Conservation (phyloP, 2,113 vertebrate genomes). For the Otocyon megalotis region DNA sequence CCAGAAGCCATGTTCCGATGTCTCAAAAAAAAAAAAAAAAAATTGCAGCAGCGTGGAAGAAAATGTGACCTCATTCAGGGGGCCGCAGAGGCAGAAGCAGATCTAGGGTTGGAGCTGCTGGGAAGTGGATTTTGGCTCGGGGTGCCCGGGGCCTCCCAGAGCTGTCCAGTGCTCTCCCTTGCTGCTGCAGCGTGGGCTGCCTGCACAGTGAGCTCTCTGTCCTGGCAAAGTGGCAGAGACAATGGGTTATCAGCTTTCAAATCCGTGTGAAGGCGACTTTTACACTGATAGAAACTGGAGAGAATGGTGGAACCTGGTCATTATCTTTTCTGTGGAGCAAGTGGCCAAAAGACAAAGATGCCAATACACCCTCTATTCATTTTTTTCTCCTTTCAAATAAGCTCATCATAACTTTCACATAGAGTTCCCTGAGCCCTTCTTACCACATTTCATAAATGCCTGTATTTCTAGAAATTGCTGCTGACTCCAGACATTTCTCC, state of each 20-base stretch:
- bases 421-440: background rate
- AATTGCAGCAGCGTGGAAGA: background rate
- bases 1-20: background rate
- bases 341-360: background rate
- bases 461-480: background rate
- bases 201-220: background rate
- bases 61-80: background rate
- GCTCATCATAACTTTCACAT: background rate
- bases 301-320: background rate
- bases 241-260: background rate
- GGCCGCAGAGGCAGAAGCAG: background rate
- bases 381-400: background rate
- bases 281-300: background rate
- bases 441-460: background rate
- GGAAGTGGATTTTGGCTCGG: background rate
- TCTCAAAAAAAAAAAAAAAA: background rate
- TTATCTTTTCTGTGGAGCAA: background rate
- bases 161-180: rapidly evolving
- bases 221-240: rapidly evolving
- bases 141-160: rapidly evolving
- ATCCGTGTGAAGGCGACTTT: background rate
- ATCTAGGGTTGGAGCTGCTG: rapidly evolving
- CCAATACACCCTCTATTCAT: background rate
- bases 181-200: rapidly evolving
- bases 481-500: background rate